Evolutionary conservation across 2,797 vertebrate species (phyloP).

Genomic region (Malacoctenus gilli): DNA sequence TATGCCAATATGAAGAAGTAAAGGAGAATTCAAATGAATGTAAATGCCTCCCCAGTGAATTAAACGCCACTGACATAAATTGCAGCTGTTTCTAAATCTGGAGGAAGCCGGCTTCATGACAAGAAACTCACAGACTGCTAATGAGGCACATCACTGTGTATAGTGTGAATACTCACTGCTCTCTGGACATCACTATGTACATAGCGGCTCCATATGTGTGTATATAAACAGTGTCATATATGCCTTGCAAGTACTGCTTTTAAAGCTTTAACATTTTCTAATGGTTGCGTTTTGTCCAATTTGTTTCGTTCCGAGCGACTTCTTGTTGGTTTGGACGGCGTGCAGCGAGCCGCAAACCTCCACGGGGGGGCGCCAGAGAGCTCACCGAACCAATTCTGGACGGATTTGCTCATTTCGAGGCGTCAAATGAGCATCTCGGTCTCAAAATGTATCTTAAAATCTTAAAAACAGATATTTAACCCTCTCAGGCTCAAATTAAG

Average conservation of each 20-base stretch:
- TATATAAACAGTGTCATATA: constrained; percentile 42
- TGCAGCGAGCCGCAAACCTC: no score
- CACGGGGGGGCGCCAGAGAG: no score
- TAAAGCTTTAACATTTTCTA: constrained; percentile 52
- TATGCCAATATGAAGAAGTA: no score
- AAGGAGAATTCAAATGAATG: neutral
- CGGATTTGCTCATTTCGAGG: no score
- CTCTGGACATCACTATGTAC: constrained; percentile 50
- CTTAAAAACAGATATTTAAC: no score
- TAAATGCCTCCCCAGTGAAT: neutral
- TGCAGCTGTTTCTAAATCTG: constrained; percentile 12
- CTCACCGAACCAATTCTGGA: no score
- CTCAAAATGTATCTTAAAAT: no score
- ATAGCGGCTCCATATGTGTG: constrained; percentile 54
- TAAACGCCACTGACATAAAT: constrained; percentile 11
- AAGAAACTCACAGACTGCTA: constrained; percentile 6
- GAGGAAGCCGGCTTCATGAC: constrained; percentile 16
- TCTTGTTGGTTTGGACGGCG: no score
- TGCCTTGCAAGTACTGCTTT: constrained; percentile 51
- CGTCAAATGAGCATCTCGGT: no score
- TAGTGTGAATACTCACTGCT: constrained; percentile 58
- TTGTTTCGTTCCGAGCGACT: neutral
- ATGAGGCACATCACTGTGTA: constrained; percentile 41
- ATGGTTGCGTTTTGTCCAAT: constrained; percentile 18
- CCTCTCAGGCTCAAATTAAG: no score